These are phyloP conservation scores for Pitangus sulphuratus DNA, from an alignment of 2,797 vertebrate genomes.

Conservation along the genomic window DNA sequence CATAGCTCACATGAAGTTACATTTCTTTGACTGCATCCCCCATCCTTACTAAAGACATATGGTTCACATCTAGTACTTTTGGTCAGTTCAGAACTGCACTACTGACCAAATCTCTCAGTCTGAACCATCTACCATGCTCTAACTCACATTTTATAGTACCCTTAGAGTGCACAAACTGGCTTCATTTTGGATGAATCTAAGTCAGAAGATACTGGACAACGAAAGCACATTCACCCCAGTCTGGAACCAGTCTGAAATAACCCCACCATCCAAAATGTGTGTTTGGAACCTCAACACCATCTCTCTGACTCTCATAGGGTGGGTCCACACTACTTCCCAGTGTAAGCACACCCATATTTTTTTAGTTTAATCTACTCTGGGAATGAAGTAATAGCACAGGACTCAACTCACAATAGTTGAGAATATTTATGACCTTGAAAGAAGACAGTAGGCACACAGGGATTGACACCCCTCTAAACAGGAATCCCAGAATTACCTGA, in stretches of 20 bases:
- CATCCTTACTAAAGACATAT: not conserved
- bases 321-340: not conserved
- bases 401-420: not conserved
- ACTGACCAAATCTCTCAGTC: not conserved
- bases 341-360: not conserved
- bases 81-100: not conserved
- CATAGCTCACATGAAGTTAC: not conserved
- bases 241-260: not conserved
- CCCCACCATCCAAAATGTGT: rapidly evolving
- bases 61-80: not conserved
- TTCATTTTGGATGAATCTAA: not conserved
- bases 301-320: not conserved
- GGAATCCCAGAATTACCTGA: not conserved
- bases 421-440: not conserved
- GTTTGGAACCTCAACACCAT: not conserved
- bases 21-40: not conserved
- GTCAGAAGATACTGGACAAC: not conserved
- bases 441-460: not conserved
- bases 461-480: not conserved
- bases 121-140: not conserved
- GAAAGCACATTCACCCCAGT: not conserved
- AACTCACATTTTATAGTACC: not conserved
- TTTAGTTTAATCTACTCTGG: not conserved
- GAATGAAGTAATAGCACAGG: not conserved
- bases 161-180: not conserved